Conservation (phyloP, 2,797 vertebrate genomes). For the Gouania willdenowi region DNA sequence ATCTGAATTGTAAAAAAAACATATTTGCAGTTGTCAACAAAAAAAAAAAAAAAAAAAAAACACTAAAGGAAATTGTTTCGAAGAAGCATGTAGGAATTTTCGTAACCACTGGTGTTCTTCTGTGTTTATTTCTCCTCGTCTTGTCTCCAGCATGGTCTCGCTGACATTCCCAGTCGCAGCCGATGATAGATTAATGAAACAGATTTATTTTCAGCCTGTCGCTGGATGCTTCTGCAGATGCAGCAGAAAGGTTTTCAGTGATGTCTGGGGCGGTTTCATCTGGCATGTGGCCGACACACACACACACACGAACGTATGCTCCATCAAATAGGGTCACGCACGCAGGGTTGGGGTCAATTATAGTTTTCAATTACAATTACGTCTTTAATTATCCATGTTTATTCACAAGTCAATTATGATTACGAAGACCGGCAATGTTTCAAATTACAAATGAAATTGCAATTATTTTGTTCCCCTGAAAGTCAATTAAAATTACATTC, state of each 20-base stretch:
- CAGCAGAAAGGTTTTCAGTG: constrained; percentile 45
- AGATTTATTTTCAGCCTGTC: constrained; percentile 48
- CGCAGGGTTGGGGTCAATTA: constrained; percentile 13
- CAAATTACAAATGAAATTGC: too few species aligned
- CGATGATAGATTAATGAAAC: constrained; percentile 75
- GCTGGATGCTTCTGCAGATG: constrained; percentile 54
- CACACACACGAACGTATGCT: constrained; percentile 22
- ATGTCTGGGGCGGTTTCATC: constrained; percentile 57
- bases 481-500: too few species aligned
- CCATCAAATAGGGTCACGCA: constrained; percentile 30
- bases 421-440: too few species aligned
- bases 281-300: constrained; percentile 32
- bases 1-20: too few species aligned
- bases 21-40: too few species aligned
- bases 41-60: too few species aligned
- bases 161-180: constrained; percentile 48
- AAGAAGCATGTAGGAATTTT: constrained; percentile 12
- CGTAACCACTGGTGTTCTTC: constrained; percentile 26
- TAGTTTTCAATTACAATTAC: too few species aligned
- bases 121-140: constrained; percentile 25
- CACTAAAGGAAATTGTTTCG: too few species aligned
- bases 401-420: too few species aligned
- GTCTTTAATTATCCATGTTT: too few species aligned
- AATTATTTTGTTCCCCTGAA: too few species aligned
- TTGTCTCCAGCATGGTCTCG: constrained; percentile 22